These are phyloP conservation scores for Pseudomugil tenellus DNA, from an alignment of 2,797 vertebrate genomes.

Conservation along the genomic window DNA sequence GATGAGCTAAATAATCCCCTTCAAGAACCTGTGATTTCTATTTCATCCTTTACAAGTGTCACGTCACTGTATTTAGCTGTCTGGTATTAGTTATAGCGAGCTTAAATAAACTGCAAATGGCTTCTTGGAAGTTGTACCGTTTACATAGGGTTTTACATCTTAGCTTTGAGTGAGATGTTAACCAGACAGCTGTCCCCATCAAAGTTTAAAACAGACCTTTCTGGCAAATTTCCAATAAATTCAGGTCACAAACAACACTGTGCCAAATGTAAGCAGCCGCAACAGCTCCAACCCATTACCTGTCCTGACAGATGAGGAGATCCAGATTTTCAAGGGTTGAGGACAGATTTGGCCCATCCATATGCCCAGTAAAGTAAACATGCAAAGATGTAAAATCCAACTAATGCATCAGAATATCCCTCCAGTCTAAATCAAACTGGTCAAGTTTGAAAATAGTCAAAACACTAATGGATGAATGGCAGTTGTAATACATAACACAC, in stretches of 20 bases:
- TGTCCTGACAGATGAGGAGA: conserved; percentile 50
- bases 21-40: not conserved
- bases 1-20: not conserved
- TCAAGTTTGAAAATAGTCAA: conserved; percentile 67
- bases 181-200: conserved; percentile 59
- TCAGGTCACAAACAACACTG: conserved; percentile 54
- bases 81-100: conserved; percentile 61
- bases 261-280: conserved; percentile 39
- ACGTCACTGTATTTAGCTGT: conserved; percentile 59
- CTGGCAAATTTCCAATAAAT: conserved; percentile 51
- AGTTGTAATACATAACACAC: conserved; percentile 62
- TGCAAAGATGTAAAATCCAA: conserved; percentile 56
- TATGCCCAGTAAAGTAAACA: conserved; percentile 65
- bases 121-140: conserved; percentile 49
- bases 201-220: conserved; percentile 58
- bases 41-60: conserved; percentile 46
- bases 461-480: conserved; percentile 63
- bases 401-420: conserved; percentile 46
- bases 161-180: conserved; percentile 29
- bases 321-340: conserved; percentile 61
- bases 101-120: conserved; percentile 66
- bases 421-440: conserved; percentile 62
- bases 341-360: conserved; percentile 38
- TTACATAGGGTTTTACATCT: conserved; percentile 51
- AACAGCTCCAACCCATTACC: conserved; percentile 48